Evolutionary conservation across 2,113 vertebrate species (phyloP).

Genomic region (Tenrec ecaudatus): DNA sequence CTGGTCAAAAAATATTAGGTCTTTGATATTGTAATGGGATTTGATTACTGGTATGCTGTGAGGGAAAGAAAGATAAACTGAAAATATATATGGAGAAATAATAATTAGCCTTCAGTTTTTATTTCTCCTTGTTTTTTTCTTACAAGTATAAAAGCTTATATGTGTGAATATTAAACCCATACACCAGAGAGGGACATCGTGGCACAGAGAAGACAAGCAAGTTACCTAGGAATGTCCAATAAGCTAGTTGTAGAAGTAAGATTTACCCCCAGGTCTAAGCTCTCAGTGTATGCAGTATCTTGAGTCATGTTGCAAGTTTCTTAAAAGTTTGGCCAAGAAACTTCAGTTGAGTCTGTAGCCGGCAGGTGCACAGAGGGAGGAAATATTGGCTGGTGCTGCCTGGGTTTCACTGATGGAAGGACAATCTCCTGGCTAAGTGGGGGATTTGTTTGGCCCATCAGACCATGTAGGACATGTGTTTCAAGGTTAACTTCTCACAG

Average conservation of each 20-base stretch:
- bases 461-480: constrained; percentile 61
- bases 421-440: not conserved
- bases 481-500: constrained; percentile 68
- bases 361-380: constrained; percentile 49
- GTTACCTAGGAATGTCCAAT: not conserved
- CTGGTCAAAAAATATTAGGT: not conserved
- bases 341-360: constrained; percentile 17
- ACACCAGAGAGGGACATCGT: constrained; percentile 4
- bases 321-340: constrained; percentile 39
- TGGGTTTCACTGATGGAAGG: constrained; percentile 11
- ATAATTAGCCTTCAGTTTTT: not conserved
- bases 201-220: not conserved
- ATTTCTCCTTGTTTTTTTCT: not conserved
- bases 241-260: not conserved
- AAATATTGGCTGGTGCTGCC: not conserved
- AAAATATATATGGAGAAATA: not conserved
- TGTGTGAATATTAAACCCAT: not conserved
- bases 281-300: not conserved
- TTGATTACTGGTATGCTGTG: constrained; percentile 21
- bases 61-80: constrained; percentile 5
- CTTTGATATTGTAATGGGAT: not conserved
- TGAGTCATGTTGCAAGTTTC: constrained; percentile 26
- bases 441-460: constrained; percentile 58
- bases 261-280: not conserved
- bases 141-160: constrained; percentile 2